Conservation (phyloP, 2,113 vertebrate species). For the Mormyrus lacerda region DNA sequence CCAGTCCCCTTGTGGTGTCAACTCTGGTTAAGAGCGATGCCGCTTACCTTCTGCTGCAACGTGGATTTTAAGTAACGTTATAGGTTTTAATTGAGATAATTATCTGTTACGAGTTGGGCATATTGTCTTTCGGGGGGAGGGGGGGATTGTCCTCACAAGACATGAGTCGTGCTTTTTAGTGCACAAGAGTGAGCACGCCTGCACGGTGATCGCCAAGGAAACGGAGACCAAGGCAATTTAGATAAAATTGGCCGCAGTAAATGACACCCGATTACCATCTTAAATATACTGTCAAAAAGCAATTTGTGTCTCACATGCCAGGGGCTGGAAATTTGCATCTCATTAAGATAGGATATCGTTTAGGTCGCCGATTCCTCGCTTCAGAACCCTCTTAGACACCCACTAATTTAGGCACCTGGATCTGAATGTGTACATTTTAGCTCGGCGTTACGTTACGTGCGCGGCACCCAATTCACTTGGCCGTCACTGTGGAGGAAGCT, state of each 20-base stretch:
- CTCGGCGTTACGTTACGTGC: not conserved
- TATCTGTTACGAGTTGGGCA: not conserved
- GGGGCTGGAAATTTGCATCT: conserved; percentile 25
- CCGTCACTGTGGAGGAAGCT: not conserved
- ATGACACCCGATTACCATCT: conserved; percentile 60
- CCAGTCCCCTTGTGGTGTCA: not conserved
- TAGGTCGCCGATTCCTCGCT: not conserved
- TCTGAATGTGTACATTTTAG: not conserved
- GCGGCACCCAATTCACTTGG: too few species aligned
- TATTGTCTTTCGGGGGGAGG: not conserved
- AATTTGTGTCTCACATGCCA: conserved; percentile 26
- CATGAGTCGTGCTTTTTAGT: not conserved
- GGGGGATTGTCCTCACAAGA: not conserved
- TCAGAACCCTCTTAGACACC: not conserved
- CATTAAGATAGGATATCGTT: conserved; percentile 23
- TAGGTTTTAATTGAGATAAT: conserved; percentile 3
- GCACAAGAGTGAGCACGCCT: conserved; percentile 6
- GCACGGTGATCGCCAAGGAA: conserved; percentile 38
- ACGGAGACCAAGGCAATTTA: conserved; percentile 40
- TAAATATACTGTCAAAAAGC: conserved; percentile 56
- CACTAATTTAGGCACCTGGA: not conserved
- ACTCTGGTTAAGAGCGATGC: not conserved
- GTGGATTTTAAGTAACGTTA: not conserved
- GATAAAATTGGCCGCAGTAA: conserved; percentile 50
- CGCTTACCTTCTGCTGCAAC: not conserved